A percentile compares a stretch with the other conserved stretches of the same genome.
Evolutionary conservation across 2,888 invertebrate species (phyloP).

Genomic region (Eulithis prunata): DNA sequence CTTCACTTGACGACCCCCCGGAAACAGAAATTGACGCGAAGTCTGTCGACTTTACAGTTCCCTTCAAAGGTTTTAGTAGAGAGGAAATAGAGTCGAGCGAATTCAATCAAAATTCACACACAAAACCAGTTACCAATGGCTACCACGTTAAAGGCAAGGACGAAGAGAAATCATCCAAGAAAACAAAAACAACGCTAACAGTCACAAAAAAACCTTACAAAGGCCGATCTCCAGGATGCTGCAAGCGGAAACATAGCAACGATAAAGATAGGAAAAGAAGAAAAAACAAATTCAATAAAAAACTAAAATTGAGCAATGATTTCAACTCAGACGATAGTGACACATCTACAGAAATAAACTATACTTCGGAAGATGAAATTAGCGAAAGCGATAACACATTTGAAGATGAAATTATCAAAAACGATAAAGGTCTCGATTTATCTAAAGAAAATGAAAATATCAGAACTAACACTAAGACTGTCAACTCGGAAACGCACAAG

Average conservation of each 20-base stretch:
- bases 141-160: background rate
- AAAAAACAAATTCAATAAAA: conserved; percentile 16
- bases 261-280: background rate
- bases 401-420: background rate
- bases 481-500: too few relatives aligned
- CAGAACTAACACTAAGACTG: too few relatives aligned
- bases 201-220: too few relatives aligned
- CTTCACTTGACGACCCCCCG: conserved; percentile 2
- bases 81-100: conserved; percentile 1
- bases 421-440: too few relatives aligned
- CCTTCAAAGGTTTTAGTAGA: conserved; percentile 15
- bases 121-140: background rate
- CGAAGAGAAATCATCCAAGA: conserved; percentile 3
- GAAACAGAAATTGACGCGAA: background rate
- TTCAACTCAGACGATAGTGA: conserved; percentile 10
- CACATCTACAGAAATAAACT: background rate
- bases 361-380: conserved; percentile 2
- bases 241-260: background rate
- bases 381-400: too few relatives aligned
- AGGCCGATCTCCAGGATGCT: background rate
- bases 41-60: background rate
- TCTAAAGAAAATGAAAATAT: too few relatives aligned
- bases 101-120: background rate
- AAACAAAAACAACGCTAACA: background rate
- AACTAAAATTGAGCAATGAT: conserved; percentile 9